Conservation (phyloP, 2,113 vertebrate species). For the Brachyhypopomus gauderio region DNA sequence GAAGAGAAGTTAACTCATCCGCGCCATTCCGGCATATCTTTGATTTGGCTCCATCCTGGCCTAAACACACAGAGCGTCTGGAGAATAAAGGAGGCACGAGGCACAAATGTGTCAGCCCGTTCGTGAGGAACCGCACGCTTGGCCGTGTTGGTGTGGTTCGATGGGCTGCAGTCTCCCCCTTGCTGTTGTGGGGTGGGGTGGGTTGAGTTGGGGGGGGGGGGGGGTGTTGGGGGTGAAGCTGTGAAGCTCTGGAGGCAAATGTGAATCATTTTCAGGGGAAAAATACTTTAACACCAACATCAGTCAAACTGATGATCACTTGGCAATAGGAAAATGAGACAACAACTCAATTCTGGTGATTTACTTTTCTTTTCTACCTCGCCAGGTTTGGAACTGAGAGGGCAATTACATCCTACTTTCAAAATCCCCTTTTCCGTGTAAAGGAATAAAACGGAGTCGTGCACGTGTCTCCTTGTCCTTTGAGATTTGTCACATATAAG, state of each 20-base stretch:
- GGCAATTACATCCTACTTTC: slow-evolving; percentile 65
- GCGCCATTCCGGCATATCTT: too few species aligned
- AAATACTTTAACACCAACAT: slow-evolving; percentile 45
- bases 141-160: background rate
- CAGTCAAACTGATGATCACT: slow-evolving; percentile 53
- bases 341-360: slow-evolving; percentile 65
- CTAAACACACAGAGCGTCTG: background rate
- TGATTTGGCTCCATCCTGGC: too few species aligned
- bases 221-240: background rate
- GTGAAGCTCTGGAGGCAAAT: slow-evolving; percentile 32
- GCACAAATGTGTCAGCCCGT: too few species aligned
- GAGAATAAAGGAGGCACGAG: background rate
- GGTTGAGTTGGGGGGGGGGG: background rate
- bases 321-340: slow-evolving; percentile 55
- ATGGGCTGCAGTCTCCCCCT: too few species aligned
- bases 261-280: slow-evolving; percentile 48
- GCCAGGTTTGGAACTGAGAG: slow-evolving; percentile 62
- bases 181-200: background rate
- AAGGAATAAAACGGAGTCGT: slow-evolving; percentile 71
- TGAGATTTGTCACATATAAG: slow-evolving; percentile 72
- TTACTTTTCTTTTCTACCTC: slow-evolving; percentile 61
- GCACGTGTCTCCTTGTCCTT: slow-evolving; percentile 63
- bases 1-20: too few species aligned
- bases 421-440: slow-evolving; percentile 73
- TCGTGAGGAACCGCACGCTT: background rate